A percentile compares a stretch with the other conserved stretches of the same genome.
phyloP scores from a whole-genome alignment of 1,140 invertebrate genomes.

The Cryptotermes secundus region DNA sequence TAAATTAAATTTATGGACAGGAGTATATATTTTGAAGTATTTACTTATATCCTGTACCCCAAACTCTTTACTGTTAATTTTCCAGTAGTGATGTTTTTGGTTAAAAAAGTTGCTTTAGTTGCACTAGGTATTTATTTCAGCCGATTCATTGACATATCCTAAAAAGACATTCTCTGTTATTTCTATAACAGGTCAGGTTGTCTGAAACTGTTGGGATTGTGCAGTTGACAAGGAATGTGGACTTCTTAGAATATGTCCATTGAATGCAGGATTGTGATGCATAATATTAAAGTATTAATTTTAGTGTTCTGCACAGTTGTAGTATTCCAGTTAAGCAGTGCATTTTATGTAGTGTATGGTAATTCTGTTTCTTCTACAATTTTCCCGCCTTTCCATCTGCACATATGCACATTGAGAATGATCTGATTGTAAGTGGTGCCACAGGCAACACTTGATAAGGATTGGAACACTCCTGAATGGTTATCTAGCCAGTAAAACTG shows the following conservation, averaged over 20 bases:
- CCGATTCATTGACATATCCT: not conserved
- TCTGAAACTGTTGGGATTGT: not conserved
- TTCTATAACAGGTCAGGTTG: not conserved
- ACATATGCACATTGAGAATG: not conserved
- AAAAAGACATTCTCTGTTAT: not conserved
- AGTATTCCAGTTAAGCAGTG: not conserved
- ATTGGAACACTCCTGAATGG: no score
- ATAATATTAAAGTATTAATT: not conserved
- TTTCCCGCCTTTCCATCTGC: not conserved
- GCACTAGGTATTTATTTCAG: not conserved
- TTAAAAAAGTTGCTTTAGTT: not conserved
- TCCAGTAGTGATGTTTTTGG: not conserved
- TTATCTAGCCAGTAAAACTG: no score
- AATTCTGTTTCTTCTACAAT: not conserved
- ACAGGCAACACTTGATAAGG: not conserved
- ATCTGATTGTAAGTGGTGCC: not conserved
- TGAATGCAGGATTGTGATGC: not conserved
- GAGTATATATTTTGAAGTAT: not conserved
- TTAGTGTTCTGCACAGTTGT: not conserved
- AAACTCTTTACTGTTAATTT: not conserved
- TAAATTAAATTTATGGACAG: not conserved
- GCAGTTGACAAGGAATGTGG: not conserved
- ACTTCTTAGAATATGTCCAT: not conserved
- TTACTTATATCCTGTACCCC: not conserved
- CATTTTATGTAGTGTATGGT: not conserved